phyloP scores from a whole-genome alignment of 2,888 invertebrate genomes.

The Alloplasta piceator region DNA sequence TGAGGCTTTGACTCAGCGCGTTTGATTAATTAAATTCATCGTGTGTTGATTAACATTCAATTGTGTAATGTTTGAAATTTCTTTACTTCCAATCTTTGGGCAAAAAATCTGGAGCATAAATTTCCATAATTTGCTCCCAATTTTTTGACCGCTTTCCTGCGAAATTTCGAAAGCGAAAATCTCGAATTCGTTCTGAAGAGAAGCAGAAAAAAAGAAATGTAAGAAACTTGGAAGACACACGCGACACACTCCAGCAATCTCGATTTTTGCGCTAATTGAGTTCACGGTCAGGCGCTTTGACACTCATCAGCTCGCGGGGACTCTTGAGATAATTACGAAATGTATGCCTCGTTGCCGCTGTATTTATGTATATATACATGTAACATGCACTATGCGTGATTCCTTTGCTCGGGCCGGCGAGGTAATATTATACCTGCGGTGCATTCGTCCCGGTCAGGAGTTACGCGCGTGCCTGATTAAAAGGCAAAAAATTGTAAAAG shows the following conservation, averaged over 20 bases:
- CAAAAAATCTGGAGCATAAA: too few relatives aligned
- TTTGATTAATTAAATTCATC: too few relatives aligned
- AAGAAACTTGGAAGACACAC: neutral
- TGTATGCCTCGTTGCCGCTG: conserved; percentile 13
- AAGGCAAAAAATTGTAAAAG: conserved; percentile 56
- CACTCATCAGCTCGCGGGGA: conserved; percentile 35
- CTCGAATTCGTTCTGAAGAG: neutral
- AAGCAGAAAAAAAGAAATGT: conserved; percentile 7
- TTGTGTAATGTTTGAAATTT: too few relatives aligned
- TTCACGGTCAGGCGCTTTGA: conserved; percentile 70
- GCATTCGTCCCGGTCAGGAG: conserved; percentile 52
- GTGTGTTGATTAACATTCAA: too few relatives aligned
- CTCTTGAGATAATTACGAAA: conserved; percentile 56
- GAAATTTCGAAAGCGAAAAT: neutral
- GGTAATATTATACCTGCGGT: conserved; percentile 46
- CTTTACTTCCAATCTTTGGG: too few relatives aligned
- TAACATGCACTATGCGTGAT: conserved; percentile 25
- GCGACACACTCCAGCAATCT: conserved; percentile 34
- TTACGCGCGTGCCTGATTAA: conserved; percentile 56
- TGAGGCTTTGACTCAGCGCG: too few relatives aligned
- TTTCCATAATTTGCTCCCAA: too few relatives aligned
- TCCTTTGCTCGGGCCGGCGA: conserved; percentile 52
- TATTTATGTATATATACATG: conserved; percentile 22
- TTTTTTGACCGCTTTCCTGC: too few relatives aligned
- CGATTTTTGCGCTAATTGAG: conserved; percentile 68